phyloP scores from a whole-genome alignment of 2,888 invertebrate species.

The Omphaloscelis lunosa region DNA sequence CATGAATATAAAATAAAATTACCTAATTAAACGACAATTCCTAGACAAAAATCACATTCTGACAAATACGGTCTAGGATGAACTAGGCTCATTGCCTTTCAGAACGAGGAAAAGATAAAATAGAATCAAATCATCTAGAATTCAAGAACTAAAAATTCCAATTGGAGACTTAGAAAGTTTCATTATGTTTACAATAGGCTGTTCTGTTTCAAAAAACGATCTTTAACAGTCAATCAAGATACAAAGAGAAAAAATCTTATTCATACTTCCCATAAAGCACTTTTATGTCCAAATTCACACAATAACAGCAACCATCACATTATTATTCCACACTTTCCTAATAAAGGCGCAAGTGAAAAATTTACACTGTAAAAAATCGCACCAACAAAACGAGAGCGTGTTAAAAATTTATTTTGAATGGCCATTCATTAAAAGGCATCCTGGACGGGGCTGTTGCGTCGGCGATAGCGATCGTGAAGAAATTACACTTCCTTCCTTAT shows the following conservation, averaged over 20 bases:
- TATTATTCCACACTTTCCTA: slow-evolving; percentile 32
- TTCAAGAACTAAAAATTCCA: too few relatives aligned
- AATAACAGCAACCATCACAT: slow-evolving; percentile 33
- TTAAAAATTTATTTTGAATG: slow-evolving; percentile 72
- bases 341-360: slow-evolving; percentile 53
- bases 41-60: too few relatives aligned
- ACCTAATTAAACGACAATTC: background rate
- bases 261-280: background rate
- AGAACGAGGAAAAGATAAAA: background rate
- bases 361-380: slow-evolving; percentile 47
- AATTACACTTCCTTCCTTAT: slow-evolving; percentile 80
- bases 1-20: background rate
- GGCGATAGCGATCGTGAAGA: slow-evolving; percentile 73
- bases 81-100: background rate
- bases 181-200: background rate
- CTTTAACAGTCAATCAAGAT: background rate
- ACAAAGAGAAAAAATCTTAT: background rate
- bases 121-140: background rate
- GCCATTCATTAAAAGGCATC: slow-evolving; percentile 72
- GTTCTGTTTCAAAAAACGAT: background rate
- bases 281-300: slow-evolving; percentile 8
- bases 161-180: too few relatives aligned
- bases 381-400: slow-evolving; percentile 54
- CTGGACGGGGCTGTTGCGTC: slow-evolving; percentile 67
- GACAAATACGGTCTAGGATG: background rate